These are phyloP conservation scores for Carposina sasakii DNA, from an alignment of 1,140 invertebrate genomes.

Conservation along the genomic window DNA sequence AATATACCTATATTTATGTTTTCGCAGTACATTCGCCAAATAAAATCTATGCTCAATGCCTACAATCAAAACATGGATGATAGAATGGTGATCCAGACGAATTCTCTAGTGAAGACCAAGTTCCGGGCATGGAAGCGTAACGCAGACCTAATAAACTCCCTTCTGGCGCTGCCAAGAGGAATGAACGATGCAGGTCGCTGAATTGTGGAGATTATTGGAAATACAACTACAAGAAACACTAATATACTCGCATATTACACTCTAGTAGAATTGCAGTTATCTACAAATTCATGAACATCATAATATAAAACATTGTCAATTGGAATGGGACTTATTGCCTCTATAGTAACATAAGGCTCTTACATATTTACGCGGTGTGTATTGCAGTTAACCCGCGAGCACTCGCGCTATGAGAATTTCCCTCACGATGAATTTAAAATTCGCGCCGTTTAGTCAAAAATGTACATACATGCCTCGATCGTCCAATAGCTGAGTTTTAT, in stretches of 20 bases:
- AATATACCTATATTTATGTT: slow-evolving; percentile 10
- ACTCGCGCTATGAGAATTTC: slow-evolving; percentile 27
- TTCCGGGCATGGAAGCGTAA: slow-evolving; percentile 75
- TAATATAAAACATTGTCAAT: too few relatives aligned
- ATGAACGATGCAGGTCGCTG: slow-evolving; percentile 80
- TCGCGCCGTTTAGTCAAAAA: slow-evolving; percentile 18
- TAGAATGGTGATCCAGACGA: slow-evolving; percentile 23
- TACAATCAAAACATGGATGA: slow-evolving; percentile 9
- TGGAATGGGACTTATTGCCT: too few relatives aligned
- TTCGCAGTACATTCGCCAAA: slow-evolving; percentile 37
- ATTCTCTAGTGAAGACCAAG: slow-evolving; percentile 38
- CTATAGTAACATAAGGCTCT: too few relatives aligned
- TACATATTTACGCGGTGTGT: too few relatives aligned
- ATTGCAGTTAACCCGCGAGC: slow-evolving; percentile 29
- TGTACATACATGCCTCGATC: slow-evolving; percentile 13
- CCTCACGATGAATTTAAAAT: slow-evolving; percentile 22
- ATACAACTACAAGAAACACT: too few relatives aligned
- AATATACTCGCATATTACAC: too few relatives aligned
- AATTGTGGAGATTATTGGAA: too few relatives aligned
- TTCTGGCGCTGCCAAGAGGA: slow-evolving; percentile 80
- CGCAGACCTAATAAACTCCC: slow-evolving; percentile 82
- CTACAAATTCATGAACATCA: too few relatives aligned
- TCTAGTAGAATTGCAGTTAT: too few relatives aligned
- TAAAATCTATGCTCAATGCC: slow-evolving; percentile 38
- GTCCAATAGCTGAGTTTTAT: slow-evolving; percentile 18